Conservation (phyloP, 2,113 vertebrate species). For the Passer domesticus region DNA sequence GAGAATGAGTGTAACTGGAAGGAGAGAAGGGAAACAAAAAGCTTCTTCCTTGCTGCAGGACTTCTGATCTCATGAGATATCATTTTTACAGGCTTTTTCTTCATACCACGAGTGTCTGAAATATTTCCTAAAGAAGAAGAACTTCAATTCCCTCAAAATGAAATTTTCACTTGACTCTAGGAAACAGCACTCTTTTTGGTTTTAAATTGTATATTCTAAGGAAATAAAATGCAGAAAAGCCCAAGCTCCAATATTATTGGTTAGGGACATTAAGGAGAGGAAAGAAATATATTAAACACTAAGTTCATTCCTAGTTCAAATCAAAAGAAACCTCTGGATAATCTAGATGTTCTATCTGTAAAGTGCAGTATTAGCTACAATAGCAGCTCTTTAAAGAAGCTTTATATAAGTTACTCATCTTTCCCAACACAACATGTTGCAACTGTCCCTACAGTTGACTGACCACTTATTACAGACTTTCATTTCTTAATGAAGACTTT, state of each 20-base stretch:
- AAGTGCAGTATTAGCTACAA: background rate
- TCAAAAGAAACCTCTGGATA: background rate
- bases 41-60: background rate
- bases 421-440: background rate
- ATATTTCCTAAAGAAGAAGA: background rate
- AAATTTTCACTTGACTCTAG: background rate
- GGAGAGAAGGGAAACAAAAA: background rate
- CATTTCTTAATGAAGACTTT: background rate
- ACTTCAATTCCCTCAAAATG: background rate
- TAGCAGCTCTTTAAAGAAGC: background rate
- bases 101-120: background rate
- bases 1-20: background rate
- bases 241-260: background rate
- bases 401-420: background rate
- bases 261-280: background rate
- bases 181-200: background rate
- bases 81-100: background rate
- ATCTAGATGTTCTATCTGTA: background rate
- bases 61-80: background rate
- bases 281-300: background rate
- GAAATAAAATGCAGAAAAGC: background rate
- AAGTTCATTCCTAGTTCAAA: background rate
- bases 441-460: background rate
- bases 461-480: background rate
- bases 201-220: background rate